Evolutionary conservation across 1,140 invertebrate species (phyloP).

Genomic region (Lasioglossum albipes): DNA sequence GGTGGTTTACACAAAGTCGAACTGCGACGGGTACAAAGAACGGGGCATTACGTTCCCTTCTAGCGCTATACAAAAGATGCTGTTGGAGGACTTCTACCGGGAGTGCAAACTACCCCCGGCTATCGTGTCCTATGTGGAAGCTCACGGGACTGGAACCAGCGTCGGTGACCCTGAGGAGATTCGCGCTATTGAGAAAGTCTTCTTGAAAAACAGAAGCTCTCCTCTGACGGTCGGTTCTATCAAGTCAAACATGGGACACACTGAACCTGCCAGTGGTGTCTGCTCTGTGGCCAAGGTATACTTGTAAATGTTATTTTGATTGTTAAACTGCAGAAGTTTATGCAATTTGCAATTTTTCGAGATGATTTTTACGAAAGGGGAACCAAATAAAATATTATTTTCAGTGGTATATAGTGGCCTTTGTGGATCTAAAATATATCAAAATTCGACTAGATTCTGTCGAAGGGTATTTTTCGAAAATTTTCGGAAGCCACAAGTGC

Average conservation of each 20-base stretch:
- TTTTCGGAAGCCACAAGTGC: no score
- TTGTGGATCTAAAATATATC: no score
- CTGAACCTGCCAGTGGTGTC: conserved; percentile 93
- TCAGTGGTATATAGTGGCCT: no score
- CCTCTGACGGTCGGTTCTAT: conserved; percentile 93
- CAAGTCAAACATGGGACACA: conserved; percentile 96
- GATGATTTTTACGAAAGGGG: no score
- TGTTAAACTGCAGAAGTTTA: no score
- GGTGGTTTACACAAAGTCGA: conserved; percentile 85
- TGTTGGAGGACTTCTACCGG: conserved; percentile 92
- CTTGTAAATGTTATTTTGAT: no score
- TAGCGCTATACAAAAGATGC: conserved; percentile 87
- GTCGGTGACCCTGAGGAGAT: conserved; percentile 94
- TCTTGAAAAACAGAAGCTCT: conserved; percentile 84
- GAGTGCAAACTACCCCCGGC: conserved; percentile 89
- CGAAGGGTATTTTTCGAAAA: no score
- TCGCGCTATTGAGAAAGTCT: conserved; percentile 89
- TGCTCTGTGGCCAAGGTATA: conserved; percentile 90
- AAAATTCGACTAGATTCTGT: no score
- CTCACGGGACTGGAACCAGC: conserved; percentile 92
- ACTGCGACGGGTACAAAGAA: conserved; percentile 91
- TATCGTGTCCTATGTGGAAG: conserved; percentile 90
- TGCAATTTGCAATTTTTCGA: no score
- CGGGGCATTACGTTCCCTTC: conserved; percentile 96
- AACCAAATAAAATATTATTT: no score